Evolutionary conservation across 1,140 invertebrate genomes (phyloP), one percentile per base, ranked within the genome.

Genomic region (Globodera rostochiensis): DNA sequence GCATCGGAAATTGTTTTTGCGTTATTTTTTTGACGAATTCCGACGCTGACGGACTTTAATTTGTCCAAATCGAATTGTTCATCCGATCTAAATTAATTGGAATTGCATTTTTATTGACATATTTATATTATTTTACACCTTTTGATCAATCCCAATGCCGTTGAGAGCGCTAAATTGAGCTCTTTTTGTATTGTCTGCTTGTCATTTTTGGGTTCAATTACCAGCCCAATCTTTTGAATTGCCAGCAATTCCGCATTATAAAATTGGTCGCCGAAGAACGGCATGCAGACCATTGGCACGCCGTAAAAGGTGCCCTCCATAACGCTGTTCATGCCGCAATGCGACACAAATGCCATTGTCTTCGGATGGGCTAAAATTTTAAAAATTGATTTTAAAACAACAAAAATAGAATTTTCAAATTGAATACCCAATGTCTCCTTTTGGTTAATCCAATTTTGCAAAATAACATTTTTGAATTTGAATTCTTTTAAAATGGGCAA

Each of bases 281-380:
- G 89, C 94, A 95, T 0, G 94, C 93, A 13, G 94, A 94, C 53
- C 21, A 95, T 93, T 0, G 94, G 94, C 0, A 94, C 93, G 15
- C 93, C 94, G 86, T 94, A 93, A 87, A 93, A 94, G 6, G 94
- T 93, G 0, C 94, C 94, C 88, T 95, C 94, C 86, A 93, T 21
- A 36, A 36, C 36, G 36, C 36, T 36, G 36, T 36, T 36, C 36
- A 36, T 36, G 36, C 36, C 36, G 36, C 36, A 36, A 36, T 36
- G 36, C 36, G 36, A 36, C 36, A 36, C 36, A 36, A 36, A 36
- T 36, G 36, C 36, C 36, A 36, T 36, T 36, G 36, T 36, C 36
- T 36, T 36, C 36, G 36, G 36, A 36, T 36, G 36, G 80, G 45
- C 46, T 82, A 46, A 50, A 81, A 81, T n/a, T 46, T 11, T 2